These are phyloP conservation scores for Spondyliosoma cantharus DNA, from an alignment of 2,797 vertebrate genomes.

Conservation along the genomic window DNA sequence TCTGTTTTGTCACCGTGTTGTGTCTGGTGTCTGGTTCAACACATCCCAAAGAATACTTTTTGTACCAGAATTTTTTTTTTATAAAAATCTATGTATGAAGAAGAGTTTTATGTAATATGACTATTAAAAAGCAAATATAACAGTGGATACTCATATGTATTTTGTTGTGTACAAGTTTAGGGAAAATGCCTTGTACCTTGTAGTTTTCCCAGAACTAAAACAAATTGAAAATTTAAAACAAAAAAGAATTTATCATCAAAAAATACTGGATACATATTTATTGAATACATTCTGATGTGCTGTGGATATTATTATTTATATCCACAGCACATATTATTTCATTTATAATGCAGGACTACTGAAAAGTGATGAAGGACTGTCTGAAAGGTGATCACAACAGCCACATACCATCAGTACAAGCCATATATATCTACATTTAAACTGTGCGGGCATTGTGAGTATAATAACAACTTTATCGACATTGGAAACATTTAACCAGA, in stretches of 20 bases:
- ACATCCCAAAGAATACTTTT: conserved; percentile 68
- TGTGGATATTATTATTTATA: too few relatives aligned
- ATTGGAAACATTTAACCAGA: neutral
- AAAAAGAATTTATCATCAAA: neutral
- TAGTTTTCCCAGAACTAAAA: neutral
- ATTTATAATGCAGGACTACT: neutral
- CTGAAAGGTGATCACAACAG: neutral
- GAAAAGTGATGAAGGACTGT: neutral
- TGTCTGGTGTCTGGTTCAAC: conserved; percentile 9
- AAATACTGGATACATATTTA: neutral
- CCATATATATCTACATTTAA: neutral
- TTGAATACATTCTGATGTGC: neutral
- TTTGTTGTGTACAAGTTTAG: neutral
- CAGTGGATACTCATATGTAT: neutral
- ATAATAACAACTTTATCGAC: neutral
- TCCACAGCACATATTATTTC: too few relatives aligned
- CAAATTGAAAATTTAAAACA: neutral
- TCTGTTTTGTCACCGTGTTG: conserved; percentile 23
- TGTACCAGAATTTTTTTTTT: conserved; percentile 45
- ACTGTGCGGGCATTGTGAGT: too few relatives aligned
- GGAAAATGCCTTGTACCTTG: neutral
- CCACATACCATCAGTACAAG: neutral
- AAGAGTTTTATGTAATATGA: conserved; percentile 45
- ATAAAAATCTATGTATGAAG: conserved; percentile 34
- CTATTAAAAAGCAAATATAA: conserved; percentile 45